Conservation (phyloP, 2,797 vertebrate genomes). For the Artibeus lituratus region DNA sequence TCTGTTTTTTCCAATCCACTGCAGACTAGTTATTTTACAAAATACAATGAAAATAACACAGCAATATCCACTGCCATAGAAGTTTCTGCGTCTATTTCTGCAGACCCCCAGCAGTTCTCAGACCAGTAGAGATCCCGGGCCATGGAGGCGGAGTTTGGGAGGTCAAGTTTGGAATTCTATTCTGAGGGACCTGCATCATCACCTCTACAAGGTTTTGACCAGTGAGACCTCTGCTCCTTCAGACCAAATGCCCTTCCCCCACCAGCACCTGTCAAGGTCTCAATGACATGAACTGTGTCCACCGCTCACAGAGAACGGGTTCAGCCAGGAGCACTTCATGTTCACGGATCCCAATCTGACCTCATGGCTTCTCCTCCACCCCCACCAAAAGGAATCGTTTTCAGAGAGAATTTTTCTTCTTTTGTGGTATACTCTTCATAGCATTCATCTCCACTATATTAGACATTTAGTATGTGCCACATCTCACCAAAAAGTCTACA, state of each 20-base stretch:
- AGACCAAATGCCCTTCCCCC: neutral
- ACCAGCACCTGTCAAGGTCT: neutral
- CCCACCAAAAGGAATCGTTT: neutral
- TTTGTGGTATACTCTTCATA: neutral
- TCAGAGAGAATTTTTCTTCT: neutral
- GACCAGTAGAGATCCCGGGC: no score
- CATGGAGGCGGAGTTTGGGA: no score
- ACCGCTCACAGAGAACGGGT: neutral
- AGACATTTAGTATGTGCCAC: neutral
- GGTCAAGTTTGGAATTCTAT: neutral
- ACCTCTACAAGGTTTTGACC: neutral
- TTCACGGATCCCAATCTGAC: accelerated
- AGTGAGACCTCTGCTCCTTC: neutral
- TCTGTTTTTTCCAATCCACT: neutral
- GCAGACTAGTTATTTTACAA: neutral
- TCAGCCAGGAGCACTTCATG: neutral
- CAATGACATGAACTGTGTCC: no score
- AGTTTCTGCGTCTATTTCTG: neutral
- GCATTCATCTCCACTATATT: neutral
- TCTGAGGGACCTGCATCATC: neutral
- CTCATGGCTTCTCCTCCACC: neutral
- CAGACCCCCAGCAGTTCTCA: neutral
- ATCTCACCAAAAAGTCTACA: neutral
- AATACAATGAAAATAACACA: neutral
- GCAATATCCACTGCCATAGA: neutral